Base-by-base conservation (phyloP, 2,113 vertebrate genomes). In the Accipiter cooperii region DNA sequence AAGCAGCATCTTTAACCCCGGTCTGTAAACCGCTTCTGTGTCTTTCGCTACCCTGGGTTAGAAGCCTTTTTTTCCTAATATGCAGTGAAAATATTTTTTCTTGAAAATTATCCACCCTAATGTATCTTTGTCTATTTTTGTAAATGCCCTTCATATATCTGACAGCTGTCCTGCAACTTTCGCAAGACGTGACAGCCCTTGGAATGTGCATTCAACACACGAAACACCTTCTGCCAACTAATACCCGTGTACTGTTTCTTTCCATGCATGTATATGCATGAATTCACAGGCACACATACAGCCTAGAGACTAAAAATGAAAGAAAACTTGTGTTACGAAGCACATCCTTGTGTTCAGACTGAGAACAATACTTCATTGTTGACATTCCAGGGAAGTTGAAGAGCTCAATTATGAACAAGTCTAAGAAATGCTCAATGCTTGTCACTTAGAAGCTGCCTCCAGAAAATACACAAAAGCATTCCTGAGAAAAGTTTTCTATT, bases 211-310 rank as follows among this genome's bases (percentile, higher is more conserved):
- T 10, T 55, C 38, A 49, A 25, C 64, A 65, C 75, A 61, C 8
- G n/a, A 12, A 81, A n/a, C 44, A 2, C 63, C 63, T 68, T 60
- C 80, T 79, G 84, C 54, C 69, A 9, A 0, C 16, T 4, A 15
- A 36, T 3, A 34, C 2, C 3, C 4, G 0, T 1, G n/a, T 10
- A 1, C 47, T 2, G 1, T 6, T 57, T 24, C 54, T 22, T 9
- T 7, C 80, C 21, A 0, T 0, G 5, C 3, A 17, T 0, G 8
- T 5, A 2, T 17, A 29, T 1, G 2, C 40, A 2, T 0, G 71
- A 79, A 21, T 38, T 77, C 83, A 26, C 17, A 8, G 1, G 36
- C 17, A 63, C 13, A 24, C 18, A 8, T 2, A 12, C 26, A 55
- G 51, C 80, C 87, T 26, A 17, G 18, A 34, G 71, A 5, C 8